Evolutionary conservation across 2,797 vertebrate genomes (phyloP).

Genomic region (Potorous gilbertii): DNA sequence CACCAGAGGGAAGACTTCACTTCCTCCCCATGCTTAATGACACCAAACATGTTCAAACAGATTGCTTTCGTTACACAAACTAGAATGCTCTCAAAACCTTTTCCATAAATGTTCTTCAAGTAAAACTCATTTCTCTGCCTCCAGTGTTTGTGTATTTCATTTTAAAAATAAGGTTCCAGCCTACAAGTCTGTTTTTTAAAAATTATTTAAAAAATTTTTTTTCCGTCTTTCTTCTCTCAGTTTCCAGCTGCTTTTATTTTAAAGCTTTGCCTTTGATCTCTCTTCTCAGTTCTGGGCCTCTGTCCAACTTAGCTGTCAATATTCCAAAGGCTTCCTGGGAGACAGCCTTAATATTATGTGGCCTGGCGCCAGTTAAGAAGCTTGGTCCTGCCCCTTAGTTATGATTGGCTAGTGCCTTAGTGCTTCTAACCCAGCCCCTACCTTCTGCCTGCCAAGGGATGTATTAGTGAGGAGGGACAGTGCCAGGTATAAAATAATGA

Average conservation of each 20-base stretch:
- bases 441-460: not conserved
- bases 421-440: not conserved
- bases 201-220: not conserved
- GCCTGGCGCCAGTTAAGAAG: constrained; percentile 56
- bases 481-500: constrained; percentile 3
- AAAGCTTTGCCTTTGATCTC: constrained; percentile 77
- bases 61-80: constrained; percentile 65
- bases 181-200: constrained; percentile 43
- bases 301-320: constrained; percentile 76
- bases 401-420: not conserved
- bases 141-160: constrained; percentile 66
- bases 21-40: constrained; percentile 67
- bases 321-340: constrained; percentile 71
- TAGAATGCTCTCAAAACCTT: constrained; percentile 53
- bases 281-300: constrained; percentile 74
- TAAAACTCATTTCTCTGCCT: constrained; percentile 50
- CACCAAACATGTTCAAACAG: constrained; percentile 72
- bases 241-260: constrained; percentile 79
- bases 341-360: constrained; percentile 50
- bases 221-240: constrained; percentile 49
- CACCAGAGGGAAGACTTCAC: constrained; percentile 46
- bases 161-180: constrained; percentile 69
- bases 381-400: not conserved
- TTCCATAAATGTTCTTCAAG: constrained; percentile 49
- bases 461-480: not conserved